A percentile compares a stretch with the other conserved stretches of the same genome.
These are phyloP conservation scores for Drosophila kikkawai DNA, from an alignment of 1,140 invertebrate species.

Conservation along the genomic window DNA sequence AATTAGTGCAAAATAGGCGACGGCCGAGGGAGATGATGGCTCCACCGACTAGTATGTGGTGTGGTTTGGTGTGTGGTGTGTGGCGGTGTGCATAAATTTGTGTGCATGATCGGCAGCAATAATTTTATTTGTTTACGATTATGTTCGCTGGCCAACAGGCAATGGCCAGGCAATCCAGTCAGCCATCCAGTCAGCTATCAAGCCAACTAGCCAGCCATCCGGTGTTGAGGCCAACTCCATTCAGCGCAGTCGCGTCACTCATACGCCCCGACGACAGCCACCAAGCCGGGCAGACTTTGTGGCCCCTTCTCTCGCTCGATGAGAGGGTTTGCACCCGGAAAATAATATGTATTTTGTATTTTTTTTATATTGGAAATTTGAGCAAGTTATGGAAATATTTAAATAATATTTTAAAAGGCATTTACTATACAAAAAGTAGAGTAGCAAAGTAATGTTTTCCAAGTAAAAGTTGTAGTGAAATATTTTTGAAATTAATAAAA, in stretches of 20 bases:
- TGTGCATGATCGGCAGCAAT: slow-evolving; percentile 83
- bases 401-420: neutral
- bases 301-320: slow-evolving; percentile 46
- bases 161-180: slow-evolving; percentile 57
- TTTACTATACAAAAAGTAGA: neutral
- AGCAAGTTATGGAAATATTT: neutral
- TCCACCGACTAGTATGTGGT: slow-evolving; percentile 10
- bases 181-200: slow-evolving; percentile 8
- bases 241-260: slow-evolving; percentile 70
- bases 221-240: slow-evolving; percentile 21
- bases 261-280: slow-evolving; percentile 79
- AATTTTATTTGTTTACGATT: slow-evolving; percentile 84
- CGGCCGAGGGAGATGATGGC: slow-evolving; percentile 28
- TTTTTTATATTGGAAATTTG: neutral
- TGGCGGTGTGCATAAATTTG: slow-evolving; percentile 74
- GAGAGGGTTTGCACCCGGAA: slow-evolving; percentile 8
- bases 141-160: slow-evolving; percentile 80
- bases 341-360: neutral
- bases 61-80: slow-evolving; percentile 11
- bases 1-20: slow-evolving; percentile 76
- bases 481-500: neutral
- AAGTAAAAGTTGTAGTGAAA: too few relatives aligned
- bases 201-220: slow-evolving; percentile 22
- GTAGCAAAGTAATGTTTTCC: too few relatives aligned
- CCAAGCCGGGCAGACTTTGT: slow-evolving; percentile 51